phyloP scores from a whole-genome alignment of 1,140 invertebrate species.

The Apolygus lucorum region DNA sequence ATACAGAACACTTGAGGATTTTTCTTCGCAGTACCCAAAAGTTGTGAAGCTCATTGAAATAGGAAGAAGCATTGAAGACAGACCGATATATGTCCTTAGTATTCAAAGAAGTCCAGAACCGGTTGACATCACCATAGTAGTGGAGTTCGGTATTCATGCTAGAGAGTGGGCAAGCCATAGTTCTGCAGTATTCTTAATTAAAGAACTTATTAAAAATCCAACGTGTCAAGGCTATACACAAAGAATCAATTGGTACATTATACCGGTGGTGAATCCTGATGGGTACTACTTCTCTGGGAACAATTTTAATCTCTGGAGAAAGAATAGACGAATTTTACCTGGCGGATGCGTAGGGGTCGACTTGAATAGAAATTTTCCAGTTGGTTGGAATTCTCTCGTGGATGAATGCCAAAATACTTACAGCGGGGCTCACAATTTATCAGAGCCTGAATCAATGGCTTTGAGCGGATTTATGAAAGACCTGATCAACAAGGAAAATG shows the following conservation, averaged over 20 bases:
- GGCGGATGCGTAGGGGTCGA: not conserved
- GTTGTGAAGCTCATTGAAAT: no score
- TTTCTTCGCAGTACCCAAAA: no score
- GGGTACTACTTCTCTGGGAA: not conserved
- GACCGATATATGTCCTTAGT: no score
- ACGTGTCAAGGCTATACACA: not conserved
- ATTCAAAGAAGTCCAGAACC: no score
- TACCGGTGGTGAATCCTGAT: constrained; percentile 2
- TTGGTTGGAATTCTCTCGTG: not conserved
- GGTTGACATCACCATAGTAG: no score
- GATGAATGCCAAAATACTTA: not conserved
- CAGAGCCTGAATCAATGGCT: not conserved
- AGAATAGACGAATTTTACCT: not conserved
- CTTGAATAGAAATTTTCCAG: not conserved
- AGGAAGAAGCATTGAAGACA: no score
- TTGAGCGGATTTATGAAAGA: not conserved
- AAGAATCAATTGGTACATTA: not conserved
- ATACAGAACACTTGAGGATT: no score
- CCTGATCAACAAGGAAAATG: not conserved
- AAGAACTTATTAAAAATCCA: not conserved
- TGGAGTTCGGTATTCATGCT: not conserved
- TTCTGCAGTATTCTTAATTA: not conserved
- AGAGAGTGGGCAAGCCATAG: not conserved
- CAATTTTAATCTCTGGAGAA: not conserved
- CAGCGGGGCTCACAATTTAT: not conserved